Conservation (phyloP, 2,888 invertebrate species). For the Ophraella communa region DNA sequence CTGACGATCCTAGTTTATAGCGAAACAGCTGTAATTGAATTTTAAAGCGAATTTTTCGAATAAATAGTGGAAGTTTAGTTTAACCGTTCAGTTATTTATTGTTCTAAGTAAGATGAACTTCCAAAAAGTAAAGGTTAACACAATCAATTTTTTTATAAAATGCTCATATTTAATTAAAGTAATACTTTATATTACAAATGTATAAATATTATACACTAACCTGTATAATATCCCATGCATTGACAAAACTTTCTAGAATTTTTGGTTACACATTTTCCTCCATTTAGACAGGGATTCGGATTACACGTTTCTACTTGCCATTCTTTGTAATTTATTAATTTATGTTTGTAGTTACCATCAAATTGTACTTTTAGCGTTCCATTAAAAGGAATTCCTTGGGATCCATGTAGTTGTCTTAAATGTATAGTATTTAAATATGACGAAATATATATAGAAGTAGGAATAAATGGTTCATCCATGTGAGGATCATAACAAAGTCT, state of each 20-base stretch:
- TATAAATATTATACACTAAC: constrained; percentile 58
- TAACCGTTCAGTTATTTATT: too few relatives aligned
- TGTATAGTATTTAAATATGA: constrained; percentile 73
- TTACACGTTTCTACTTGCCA: constrained; percentile 72
- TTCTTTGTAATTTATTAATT: constrained; percentile 66
- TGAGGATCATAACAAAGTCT: constrained; percentile 64
- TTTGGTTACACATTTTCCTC: constrained; percentile 70
- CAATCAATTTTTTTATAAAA: too few relatives aligned
- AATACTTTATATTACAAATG: neutral
- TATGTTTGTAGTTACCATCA: constrained; percentile 71
- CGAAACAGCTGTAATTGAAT: too few relatives aligned
- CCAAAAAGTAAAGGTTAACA: too few relatives aligned
- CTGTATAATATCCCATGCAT: constrained; percentile 75
- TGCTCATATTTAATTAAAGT: too few relatives aligned
- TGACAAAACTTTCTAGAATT: constrained; percentile 70
- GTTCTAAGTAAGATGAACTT: too few relatives aligned
- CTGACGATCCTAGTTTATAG: too few relatives aligned
- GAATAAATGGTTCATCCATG: constrained; percentile 51
- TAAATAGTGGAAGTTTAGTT: too few relatives aligned
- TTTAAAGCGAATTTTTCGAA: too few relatives aligned
- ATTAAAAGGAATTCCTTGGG: constrained; percentile 65
- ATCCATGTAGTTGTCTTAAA: constrained; percentile 63
- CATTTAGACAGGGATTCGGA: constrained; percentile 77
- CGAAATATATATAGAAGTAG: constrained; percentile 64
- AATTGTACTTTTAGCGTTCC: constrained; percentile 67